Evolutionary conservation across 2,888 invertebrate species (phyloP).

Genomic region (Pachliopta kotzebuea): DNA sequence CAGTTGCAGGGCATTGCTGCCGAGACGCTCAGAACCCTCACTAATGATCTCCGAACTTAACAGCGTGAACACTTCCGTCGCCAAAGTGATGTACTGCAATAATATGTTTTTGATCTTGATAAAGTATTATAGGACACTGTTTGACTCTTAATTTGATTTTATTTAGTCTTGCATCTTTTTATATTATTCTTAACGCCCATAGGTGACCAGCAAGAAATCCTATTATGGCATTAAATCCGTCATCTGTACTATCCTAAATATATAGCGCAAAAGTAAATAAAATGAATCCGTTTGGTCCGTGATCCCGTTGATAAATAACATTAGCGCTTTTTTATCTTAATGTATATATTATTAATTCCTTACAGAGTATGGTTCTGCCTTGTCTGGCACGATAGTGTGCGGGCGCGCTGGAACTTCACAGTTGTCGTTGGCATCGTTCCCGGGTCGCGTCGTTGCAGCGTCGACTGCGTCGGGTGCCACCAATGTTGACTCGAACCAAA

Average conservation of each 20-base stretch:
- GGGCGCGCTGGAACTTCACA: constrained; percentile 62
- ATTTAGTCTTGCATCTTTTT: no score
- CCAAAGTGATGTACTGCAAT: constrained; percentile 88
- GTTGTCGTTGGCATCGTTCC: constrained; percentile 74
- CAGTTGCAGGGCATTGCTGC: constrained; percentile 81
- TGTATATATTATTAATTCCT: constrained; percentile 34
- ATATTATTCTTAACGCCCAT: no score
- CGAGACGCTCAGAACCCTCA: constrained; percentile 82
- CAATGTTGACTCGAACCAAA: constrained; percentile 97
- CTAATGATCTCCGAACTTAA: constrained; percentile 90
- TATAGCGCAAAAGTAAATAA: no score
- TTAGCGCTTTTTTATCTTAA: neutral
- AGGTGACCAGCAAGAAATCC: no score
- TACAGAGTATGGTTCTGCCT: constrained; percentile 75
- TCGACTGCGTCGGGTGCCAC: constrained; percentile 88
- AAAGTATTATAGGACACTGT: neutral
- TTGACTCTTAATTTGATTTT: no score
- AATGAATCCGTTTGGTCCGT: no score
- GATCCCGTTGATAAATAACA: no score
- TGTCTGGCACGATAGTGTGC: constrained; percentile 74
- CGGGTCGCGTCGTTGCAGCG: constrained; percentile 57
- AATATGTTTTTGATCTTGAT: neutral
- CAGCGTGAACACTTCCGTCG: constrained; percentile 92
- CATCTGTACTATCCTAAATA: no score
- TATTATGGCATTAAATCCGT: no score